Conservation (phyloP, 64 coral and sea anemone species). For the Cladopsammia gracilis region DNA sequence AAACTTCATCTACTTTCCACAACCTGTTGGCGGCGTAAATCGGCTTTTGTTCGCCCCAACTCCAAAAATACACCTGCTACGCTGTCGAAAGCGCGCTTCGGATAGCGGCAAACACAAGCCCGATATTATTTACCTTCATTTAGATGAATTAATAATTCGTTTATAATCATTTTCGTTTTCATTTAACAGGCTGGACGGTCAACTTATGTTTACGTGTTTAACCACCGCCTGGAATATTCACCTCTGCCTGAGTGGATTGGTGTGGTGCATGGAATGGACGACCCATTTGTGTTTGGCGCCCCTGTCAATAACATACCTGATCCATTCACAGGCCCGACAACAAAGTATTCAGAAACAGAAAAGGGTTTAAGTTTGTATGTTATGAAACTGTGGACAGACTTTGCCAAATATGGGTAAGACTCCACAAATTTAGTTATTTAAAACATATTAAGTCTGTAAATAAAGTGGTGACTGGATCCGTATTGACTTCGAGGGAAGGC, state of each 20-base stretch:
- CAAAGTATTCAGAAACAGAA: constrained; percentile 54
- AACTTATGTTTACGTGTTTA: constrained; percentile 63
- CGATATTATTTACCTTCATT: no score
- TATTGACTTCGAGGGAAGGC: no score
- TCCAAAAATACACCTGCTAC: no score
- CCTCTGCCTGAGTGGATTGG: constrained; percentile 63
- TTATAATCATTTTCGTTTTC: background rate
- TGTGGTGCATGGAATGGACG: constrained; percentile 51
- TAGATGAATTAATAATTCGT: no score
- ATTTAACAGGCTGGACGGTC: constrained; percentile 7
- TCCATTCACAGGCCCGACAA: background rate
- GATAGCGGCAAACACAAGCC: no score
- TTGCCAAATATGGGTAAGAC: constrained; percentile 72
- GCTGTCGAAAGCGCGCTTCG: no score
- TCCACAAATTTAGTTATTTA: background rate
- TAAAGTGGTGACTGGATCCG: background rate
- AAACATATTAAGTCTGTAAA: no score
- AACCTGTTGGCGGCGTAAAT: no score
- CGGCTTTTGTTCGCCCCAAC: no score
- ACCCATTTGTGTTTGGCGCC: constrained; percentile 67
- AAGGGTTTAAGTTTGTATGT: constrained; percentile 58
- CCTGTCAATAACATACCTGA: background rate
- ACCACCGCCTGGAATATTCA: constrained; percentile 40
- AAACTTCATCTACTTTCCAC: no score
- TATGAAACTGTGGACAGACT: constrained; percentile 70